Percentiles rank a stretch among this genome's conserved stretches.
Conservation (phyloP, 2,888 invertebrate species). For the Lithodes maja region DNA sequence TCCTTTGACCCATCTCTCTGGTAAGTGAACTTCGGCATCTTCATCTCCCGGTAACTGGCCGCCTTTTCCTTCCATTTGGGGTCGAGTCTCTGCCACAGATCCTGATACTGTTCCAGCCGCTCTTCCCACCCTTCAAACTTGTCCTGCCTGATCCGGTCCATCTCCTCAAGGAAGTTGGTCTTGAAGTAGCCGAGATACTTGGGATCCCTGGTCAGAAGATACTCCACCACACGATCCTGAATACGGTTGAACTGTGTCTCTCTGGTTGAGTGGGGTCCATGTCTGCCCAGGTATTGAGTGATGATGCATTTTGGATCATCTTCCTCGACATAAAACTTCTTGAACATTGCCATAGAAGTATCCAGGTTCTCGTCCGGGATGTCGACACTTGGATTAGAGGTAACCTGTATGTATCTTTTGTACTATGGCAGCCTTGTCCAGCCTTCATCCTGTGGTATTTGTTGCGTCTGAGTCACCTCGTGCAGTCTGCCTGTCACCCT, state of each 20-base stretch:
- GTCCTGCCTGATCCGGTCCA: neutral
- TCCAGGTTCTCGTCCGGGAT: neutral
- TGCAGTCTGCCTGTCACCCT: neutral
- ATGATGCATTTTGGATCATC: neutral
- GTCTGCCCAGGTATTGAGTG: neutral
- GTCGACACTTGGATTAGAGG: neutral
- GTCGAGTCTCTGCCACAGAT: neutral
- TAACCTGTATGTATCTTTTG: neutral
- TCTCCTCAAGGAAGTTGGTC: constrained; percentile 4
- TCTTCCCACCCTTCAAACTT: neutral
- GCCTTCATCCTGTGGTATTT: neutral
- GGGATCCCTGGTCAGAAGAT: neutral
- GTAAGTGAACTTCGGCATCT: neutral
- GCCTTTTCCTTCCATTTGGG: neutral
- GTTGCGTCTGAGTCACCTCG: neutral
- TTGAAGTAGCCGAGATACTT: neutral
- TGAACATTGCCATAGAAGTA: neutral
- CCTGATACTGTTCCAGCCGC: neutral
- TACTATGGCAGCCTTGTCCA: neutral
- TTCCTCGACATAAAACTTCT: neutral
- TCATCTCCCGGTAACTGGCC: neutral
- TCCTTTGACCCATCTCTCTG: neutral
- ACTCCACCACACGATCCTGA: neutral
- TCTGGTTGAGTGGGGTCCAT: neutral
- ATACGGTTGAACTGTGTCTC: neutral